These are phyloP conservation scores for Sylvia borin DNA, from an alignment of 2,797 vertebrate genomes.

Conservation along the genomic window DNA sequence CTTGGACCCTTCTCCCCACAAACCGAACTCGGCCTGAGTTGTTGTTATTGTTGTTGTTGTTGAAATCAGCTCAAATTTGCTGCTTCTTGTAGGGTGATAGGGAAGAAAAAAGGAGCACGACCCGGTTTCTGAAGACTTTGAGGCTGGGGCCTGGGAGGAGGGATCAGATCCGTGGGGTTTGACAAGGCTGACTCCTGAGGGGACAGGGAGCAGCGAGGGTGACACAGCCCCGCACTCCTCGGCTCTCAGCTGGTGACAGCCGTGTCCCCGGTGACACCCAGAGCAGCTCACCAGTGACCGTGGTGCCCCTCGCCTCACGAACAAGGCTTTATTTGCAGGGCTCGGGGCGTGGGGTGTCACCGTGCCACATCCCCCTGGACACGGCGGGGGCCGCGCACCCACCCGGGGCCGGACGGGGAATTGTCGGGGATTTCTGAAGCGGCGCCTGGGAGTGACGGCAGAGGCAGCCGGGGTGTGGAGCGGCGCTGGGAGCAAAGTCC, in stretches of 20 bases:
- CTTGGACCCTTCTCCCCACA: fast-evolving
- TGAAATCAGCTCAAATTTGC: not conserved
- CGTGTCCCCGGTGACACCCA: fast-evolving
- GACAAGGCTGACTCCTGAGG: not conserved
- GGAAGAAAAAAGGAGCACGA: fast-evolving
- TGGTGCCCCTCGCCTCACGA: fast-evolving
- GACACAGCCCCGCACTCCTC: not conserved
- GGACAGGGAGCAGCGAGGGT: not conserved
- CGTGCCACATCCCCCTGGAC: fast-evolving
- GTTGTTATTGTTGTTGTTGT: too few relatives aligned
- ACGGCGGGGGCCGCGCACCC: fast-evolving
- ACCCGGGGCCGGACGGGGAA: fast-evolving
- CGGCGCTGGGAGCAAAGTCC: not conserved
- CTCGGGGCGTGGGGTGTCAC: fast-evolving
- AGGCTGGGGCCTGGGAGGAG: not conserved
- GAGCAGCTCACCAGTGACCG: fast-evolving
- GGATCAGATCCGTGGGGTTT: not conserved
- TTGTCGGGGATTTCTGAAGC: fast-evolving
- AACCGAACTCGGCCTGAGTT: fast-evolving
- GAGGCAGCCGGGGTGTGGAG: not conserved
- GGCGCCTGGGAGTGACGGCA: fast-evolving
- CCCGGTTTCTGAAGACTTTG: fast-evolving
- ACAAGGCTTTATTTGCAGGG: not conserved
- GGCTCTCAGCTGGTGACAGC: fast-evolving
- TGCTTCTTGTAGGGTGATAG: not conserved